Evolutionary conservation across 2,888 invertebrate genomes (phyloP).

Genomic region (Oeneis ivallda): DNA sequence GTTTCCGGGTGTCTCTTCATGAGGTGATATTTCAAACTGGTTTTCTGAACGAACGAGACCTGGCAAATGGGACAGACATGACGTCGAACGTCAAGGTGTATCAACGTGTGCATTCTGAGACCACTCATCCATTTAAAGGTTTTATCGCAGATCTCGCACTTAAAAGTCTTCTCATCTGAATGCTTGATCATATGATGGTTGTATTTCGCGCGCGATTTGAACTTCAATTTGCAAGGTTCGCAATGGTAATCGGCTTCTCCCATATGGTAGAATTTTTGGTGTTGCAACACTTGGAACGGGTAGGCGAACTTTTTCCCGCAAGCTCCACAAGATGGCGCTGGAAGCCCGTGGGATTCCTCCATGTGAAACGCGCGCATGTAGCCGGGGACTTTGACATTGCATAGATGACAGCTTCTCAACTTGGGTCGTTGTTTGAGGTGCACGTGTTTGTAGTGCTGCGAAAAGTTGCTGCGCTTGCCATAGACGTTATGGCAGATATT

Average conservation of each 20-base stretch:
- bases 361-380: conserved; percentile 50
- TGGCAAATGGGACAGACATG: neutral
- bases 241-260: conserved; percentile 50
- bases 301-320: conserved; percentile 58
- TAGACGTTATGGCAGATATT: too few relatives aligned
- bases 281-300: conserved; percentile 51
- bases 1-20: neutral
- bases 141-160: neutral
- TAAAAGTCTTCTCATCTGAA: neutral
- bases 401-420: conserved; percentile 53
- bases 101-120: neutral
- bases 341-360: conserved; percentile 50
- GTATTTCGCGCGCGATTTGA: neutral
- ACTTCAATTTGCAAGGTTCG: neutral
- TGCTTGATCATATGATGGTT: neutral
- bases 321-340: conserved; percentile 51
- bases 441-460: conserved; percentile 54
- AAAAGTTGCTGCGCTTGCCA: conserved; percentile 46
- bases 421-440: conserved; percentile 53
- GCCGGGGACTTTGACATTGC: conserved; percentile 48
- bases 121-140: neutral
- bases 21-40: conserved; percentile 2
- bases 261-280: conserved; percentile 58
- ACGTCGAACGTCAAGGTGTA: neutral
- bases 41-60: neutral